Evolutionary conservation across 2,888 invertebrate genomes (phyloP).

Genomic region (Augochlorella aurata): DNA sequence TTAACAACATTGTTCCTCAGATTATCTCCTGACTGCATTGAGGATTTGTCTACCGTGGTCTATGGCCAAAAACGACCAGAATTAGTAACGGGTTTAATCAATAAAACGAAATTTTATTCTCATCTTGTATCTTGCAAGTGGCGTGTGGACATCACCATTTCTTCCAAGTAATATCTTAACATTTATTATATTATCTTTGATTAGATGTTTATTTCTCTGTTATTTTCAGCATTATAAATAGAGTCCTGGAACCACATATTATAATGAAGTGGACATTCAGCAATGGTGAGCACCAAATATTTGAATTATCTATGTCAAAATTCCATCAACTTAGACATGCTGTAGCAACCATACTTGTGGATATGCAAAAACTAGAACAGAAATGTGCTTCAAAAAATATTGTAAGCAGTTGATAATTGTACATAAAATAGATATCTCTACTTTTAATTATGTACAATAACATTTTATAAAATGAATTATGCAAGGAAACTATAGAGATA

Average conservation of each 20-base stretch:
- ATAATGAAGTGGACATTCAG: constrained; percentile 83
- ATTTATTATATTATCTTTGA: constrained; percentile 18
- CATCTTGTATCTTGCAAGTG: constrained; percentile 82
- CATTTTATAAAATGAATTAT: constrained; percentile 11
- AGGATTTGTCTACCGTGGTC: constrained; percentile 83
- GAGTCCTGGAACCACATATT: constrained; percentile 82
- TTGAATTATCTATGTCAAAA: constrained; percentile 83
- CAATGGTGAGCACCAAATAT: constrained; percentile 81
- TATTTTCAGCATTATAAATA: constrained; percentile 78
- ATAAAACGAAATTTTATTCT: constrained; percentile 80
- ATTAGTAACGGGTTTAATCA: constrained; percentile 78
- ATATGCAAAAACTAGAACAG: constrained; percentile 83
- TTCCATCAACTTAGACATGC: constrained; percentile 83
- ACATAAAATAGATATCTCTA: not conserved
- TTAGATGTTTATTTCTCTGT: not conserved
- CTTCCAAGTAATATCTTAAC: constrained; percentile 80
- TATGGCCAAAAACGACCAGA: constrained; percentile 82
- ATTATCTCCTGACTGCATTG: constrained; percentile 82
- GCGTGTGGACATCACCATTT: constrained; percentile 83
- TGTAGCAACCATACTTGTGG: constrained; percentile 82
- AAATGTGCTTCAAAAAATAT: constrained; percentile 81
- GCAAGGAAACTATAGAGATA: constrained; percentile 8
- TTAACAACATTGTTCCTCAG: constrained; percentile 65
- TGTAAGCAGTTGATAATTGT: constrained; percentile 43
- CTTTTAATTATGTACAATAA: constrained; percentile 10